These are phyloP conservation scores for Axea sp. DNA, from an alignment of 2,888 invertebrate genomes.

Conservation along the genomic window DNA sequence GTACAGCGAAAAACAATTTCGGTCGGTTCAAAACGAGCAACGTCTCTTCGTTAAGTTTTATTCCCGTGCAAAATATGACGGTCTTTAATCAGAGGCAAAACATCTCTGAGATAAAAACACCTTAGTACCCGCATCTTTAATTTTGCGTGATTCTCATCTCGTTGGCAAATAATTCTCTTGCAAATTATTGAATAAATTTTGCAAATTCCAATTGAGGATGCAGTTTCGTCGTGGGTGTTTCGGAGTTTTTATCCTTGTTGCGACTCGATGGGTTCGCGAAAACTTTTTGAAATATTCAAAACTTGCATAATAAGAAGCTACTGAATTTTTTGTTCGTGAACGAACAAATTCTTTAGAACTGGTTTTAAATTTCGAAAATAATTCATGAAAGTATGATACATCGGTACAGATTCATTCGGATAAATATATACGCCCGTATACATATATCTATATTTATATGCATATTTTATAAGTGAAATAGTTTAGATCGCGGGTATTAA, in stretches of 20 bases:
- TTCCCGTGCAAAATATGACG: too few species aligned
- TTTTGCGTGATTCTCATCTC: neutral
- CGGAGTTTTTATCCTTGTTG: conserved; percentile 11
- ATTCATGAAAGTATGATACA: conserved; percentile 19
- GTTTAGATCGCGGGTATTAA: conserved; percentile 19
- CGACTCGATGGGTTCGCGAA: neutral
- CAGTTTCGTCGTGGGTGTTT: neutral
- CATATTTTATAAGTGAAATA: conserved; percentile 1
- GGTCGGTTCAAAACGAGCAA: too few species aligned
- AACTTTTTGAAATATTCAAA: conserved; percentile 14
- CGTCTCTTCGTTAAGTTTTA: too few species aligned
- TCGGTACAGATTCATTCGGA: too few species aligned
- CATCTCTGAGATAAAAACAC: too few species aligned
- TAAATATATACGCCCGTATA: too few species aligned
- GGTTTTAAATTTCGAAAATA: conserved; percentile 13
- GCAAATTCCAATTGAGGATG: conserved; percentile 15
- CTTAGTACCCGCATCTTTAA: conserved; percentile 16
- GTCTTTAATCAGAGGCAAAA: too few species aligned
- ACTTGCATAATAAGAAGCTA: conserved; percentile 29
- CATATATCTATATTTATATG: neutral
- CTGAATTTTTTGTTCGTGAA: neutral
- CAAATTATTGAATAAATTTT: conserved; percentile 12
- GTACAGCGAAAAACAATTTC: too few species aligned
- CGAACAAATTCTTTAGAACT: conserved; percentile 17
- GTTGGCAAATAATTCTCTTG: neutral